phyloP scores from a whole-genome alignment of 2,797 vertebrate species.

The Anguilla obscura region DNA sequence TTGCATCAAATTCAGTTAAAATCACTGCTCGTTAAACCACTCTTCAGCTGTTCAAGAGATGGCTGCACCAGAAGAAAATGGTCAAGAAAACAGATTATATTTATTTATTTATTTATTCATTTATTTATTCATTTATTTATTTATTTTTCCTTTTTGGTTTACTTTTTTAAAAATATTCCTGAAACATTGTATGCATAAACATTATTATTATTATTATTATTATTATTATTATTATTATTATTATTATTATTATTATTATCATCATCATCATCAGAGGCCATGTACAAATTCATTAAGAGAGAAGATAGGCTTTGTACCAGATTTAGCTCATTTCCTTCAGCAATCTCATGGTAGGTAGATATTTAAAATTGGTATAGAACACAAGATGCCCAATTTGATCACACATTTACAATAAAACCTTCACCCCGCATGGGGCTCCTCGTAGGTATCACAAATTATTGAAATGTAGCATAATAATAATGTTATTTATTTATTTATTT shows the following conservation, averaged over 20 bases:
- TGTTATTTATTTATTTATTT: neutral
- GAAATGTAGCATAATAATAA: neutral
- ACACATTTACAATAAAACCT: neutral
- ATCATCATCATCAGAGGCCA: too few relatives aligned
- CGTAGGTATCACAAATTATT: neutral
- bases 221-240: too few relatives aligned
- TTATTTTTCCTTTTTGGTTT: neutral
- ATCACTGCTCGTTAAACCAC: neutral
- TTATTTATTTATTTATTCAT: neutral
- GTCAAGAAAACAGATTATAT: neutral
- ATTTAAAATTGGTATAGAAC: neutral
- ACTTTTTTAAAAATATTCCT: neutral
- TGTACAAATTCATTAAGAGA: too few relatives aligned
- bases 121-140: neutral
- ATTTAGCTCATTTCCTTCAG: neutral
- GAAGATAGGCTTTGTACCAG: too few relatives aligned
- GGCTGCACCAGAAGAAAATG: neutral
- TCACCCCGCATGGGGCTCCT: neutral
- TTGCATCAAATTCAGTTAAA: neutral
- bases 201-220: too few relatives aligned
- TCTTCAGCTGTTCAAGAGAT: neutral
- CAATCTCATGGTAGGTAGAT: neutral
- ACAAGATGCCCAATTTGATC: neutral
- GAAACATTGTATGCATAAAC: too few relatives aligned
- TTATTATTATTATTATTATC: too few relatives aligned